Evolutionary conservation across 2,113 vertebrate genomes (phyloP).

Genomic region (Naja naja): DNA sequence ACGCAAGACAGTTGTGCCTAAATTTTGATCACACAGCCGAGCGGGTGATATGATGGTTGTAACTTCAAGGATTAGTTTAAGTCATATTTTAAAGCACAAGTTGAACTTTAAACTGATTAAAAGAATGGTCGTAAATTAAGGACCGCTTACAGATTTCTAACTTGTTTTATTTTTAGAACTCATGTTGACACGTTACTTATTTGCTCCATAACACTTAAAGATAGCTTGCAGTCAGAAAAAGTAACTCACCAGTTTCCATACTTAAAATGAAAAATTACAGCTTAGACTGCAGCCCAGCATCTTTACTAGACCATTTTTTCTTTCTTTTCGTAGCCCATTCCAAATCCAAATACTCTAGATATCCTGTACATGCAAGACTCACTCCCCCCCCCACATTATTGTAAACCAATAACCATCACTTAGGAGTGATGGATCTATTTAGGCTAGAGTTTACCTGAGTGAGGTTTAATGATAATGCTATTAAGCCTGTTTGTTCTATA

Average conservation of each 20-base stretch:
- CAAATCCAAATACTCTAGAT: not conserved
- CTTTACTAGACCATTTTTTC: not conserved
- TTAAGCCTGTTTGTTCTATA: not conserved
- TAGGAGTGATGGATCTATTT: not conserved
- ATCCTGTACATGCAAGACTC: not conserved
- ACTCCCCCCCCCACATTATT: not conserved
- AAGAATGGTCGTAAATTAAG: not conserved
- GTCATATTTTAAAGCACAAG: not conserved
- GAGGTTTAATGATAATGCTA: not conserved
- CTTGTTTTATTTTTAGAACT: not conserved
- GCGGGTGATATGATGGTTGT: not conserved
- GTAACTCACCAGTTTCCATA: not conserved
- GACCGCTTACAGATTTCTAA: not conserved
- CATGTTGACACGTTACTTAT: not conserved
- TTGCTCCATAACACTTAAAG: not conserved
- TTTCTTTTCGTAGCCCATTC: not conserved
- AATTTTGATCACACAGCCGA: not conserved
- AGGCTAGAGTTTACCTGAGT: not conserved
- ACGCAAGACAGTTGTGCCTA: not conserved
- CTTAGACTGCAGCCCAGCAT: not conserved
- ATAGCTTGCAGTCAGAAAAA: not conserved
- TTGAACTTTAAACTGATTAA: not conserved
- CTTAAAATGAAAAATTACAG: not conserved
- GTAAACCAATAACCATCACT: not conserved
- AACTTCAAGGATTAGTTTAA: not conserved